Evolutionary conservation across 1,140 invertebrate genomes (phyloP), one percentile per base, ranked within the genome.

Genomic region (Druon quercuslanigerum): DNA sequence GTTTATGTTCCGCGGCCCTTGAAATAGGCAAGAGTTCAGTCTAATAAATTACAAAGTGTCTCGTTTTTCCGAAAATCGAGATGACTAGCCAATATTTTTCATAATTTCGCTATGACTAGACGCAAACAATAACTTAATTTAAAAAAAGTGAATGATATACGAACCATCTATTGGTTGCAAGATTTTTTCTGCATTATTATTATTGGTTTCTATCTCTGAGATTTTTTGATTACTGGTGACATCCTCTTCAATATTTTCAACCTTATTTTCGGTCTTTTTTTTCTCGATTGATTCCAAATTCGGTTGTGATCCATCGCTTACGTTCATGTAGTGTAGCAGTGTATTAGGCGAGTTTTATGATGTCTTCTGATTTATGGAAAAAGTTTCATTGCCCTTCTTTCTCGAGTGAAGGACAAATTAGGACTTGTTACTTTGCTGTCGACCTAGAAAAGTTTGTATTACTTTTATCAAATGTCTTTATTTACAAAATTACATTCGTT

Each of bases 281-380:
- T 76, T 9, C 50, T 56, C 71, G 57, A 66, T 57, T 40, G 52
- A 70, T 52, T 76, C 72, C 75, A 77, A 17, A 72, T 75, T 78
- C 57, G 79, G 71, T 57, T 73, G 46, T 13, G 56, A 54, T 20
- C 54, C 84, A 85, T 86, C 76, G 50, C 83, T 82, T 20, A 77
- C 82, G 79, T 84, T 86, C 84, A 86, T 86, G 82, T 83, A 83
- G 71, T 71, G 54, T 40, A 46, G 52, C 7, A 8, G 5, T 40
- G 19, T 60, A 40, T 40, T 40, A 40, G 46, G 33, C 40, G 9
- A 40, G 9, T 5, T 66, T 40, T 40, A 33, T 25, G 33, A 66
- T 66, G 40, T 66, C n/a, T 46, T 66, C 33, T 40, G 16, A 66
- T 66, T 66, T 66, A 66, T 66, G 60, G 60, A 46, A 75, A 78